These are phyloP conservation scores for Drosophila mayri DNA, from an alignment of 1,140 invertebrate species.

Conservation along the genomic window DNA sequence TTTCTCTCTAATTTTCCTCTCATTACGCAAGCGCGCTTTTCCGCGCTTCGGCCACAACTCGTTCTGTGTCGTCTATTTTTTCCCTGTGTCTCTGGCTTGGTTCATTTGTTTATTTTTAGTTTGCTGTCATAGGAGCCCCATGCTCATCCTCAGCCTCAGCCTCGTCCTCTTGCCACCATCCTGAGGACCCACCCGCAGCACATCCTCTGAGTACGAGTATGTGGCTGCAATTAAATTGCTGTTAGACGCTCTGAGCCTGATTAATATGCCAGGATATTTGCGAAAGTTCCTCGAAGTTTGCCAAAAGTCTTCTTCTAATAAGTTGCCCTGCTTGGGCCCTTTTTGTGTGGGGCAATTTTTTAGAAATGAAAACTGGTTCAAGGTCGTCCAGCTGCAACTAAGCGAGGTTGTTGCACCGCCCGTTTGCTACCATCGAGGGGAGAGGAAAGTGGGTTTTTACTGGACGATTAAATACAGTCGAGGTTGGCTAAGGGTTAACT, in stretches of 20 bases:
- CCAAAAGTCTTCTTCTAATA: slow-evolving; percentile 45
- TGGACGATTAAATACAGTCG: slow-evolving; percentile 19
- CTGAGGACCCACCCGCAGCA: slow-evolving; percentile 12
- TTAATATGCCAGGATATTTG: slow-evolving; percentile 56
- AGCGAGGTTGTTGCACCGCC: slow-evolving; percentile 78
- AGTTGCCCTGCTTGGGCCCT: slow-evolving; percentile 13
- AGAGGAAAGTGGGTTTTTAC: not conserved
- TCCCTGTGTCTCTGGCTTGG: slow-evolving; percentile 47
- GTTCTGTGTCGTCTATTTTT: slow-evolving; percentile 30
- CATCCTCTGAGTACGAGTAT: slow-evolving; percentile 25
- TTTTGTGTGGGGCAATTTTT: slow-evolving; percentile 6
- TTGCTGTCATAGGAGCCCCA: slow-evolving; percentile 63
- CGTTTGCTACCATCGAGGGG: not conserved
- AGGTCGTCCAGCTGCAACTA: slow-evolving; percentile 63
- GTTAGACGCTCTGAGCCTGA: slow-evolving; percentile 57
- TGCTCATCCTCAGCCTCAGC: slow-evolving; percentile 3
- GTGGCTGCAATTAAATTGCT: slow-evolving; percentile 62
- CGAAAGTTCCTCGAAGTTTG: slow-evolving; percentile 17
- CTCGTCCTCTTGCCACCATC: slow-evolving; percentile 5
- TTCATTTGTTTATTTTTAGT: slow-evolving; percentile 83
- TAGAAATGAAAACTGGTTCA: slow-evolving; percentile 79
- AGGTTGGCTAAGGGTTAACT: not conserved
- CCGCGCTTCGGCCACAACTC: slow-evolving; percentile 27
- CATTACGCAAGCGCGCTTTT: slow-evolving; percentile 45
- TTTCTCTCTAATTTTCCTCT: slow-evolving; percentile 24